Base-by-base conservation (phyloP, 2,797 vertebrate species). In the Microctenopoma stevenorrisi region DNA sequence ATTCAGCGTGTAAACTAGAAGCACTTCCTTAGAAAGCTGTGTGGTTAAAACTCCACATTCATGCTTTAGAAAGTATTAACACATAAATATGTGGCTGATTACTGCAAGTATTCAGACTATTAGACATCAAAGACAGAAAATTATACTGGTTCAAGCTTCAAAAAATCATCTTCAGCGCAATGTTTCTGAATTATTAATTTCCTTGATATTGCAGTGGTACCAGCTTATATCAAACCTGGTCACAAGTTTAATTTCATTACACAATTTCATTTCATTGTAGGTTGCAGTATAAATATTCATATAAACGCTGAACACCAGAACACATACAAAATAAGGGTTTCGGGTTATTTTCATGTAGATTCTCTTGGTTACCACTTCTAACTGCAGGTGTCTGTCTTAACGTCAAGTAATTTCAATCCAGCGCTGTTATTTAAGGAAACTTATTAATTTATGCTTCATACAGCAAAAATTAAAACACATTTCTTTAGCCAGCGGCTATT, bases 181-280 rank as follows among this genome's bases (percentile, higher is more conserved):
- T 35, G 13, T 58, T 58, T 62, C 26, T 53, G 8, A 55, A 11
- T 33, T 25, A 52, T 11, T 37, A 37, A 37, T 37, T 42, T 76
- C 63, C 10, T 22, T 46, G 40, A 38, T 47, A 16, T 40, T 58
- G 42, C 47, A 42, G 56, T 49, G 48, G 44, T 10, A 43, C 63
- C 63, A 57, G 72, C 85, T 88, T 35, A 38, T 76, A 78, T 81
- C 66, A 71, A 86, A 69, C 56, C 35, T 40, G 22, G 15, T 55
- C 42, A 71, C 74, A 72, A 58, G 64, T 84, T 80, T 78, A 71
- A 60, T 55, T 76, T 60, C 67, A 73, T 59, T 64, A 56, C 7
- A 16, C n/a, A 1, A 15, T 44, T 16, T 16, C 14, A 5, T 4
- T 44, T 7, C 6, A 6, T 44, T 8, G 2, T 7, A 7, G 5